These are phyloP conservation scores for Spodoptera frugiperda DNA, from an alignment of 1,140 invertebrate genomes.

Conservation along the genomic window DNA sequence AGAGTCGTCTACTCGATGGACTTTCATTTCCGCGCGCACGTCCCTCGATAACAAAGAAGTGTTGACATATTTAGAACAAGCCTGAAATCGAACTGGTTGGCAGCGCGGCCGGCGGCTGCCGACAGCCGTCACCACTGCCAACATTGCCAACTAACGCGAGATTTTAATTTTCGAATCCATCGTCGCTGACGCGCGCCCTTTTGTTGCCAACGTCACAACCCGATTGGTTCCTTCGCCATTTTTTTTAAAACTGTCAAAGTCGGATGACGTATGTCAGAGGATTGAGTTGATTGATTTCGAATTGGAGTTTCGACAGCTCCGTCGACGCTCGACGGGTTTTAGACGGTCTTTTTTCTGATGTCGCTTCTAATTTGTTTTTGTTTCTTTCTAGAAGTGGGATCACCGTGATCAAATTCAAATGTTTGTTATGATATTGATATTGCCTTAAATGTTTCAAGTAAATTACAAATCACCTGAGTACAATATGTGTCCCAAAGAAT, in stretches of 20 bases:
- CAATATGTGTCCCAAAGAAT: not conserved
- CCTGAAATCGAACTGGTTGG: constrained; percentile 83
- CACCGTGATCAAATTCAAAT: not conserved
- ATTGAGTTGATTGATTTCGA: constrained; percentile 65
- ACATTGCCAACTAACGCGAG: constrained; percentile 70
- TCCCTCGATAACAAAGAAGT: constrained; percentile 83
- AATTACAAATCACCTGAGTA: too few species aligned
- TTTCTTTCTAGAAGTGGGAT: not conserved
- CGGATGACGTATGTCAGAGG: constrained; percentile 50
- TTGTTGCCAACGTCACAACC: constrained; percentile 78
- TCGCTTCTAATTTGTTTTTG: not conserved
- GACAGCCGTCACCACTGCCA: constrained; percentile 77
- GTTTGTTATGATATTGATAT: not conserved
- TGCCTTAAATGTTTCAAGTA: not conserved
- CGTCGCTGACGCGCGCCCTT: constrained; percentile 75
- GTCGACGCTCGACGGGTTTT: constrained; percentile 29
- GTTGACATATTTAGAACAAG: constrained; percentile 86
- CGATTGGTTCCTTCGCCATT: constrained; percentile 77
- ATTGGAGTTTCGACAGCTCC: constrained; percentile 62
- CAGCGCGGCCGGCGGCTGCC: constrained; percentile 51
- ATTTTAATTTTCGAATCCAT: constrained; percentile 86
- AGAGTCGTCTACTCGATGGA: constrained; percentile 76
- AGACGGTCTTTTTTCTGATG: not conserved
- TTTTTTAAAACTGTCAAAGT: constrained; percentile 79
- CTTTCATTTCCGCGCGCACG: constrained; percentile 84